Evolutionary conservation across 2,113 vertebrate species (phyloP), one percentile per base, ranked within the genome.

Genomic region (Caloenas nicobarica): DNA sequence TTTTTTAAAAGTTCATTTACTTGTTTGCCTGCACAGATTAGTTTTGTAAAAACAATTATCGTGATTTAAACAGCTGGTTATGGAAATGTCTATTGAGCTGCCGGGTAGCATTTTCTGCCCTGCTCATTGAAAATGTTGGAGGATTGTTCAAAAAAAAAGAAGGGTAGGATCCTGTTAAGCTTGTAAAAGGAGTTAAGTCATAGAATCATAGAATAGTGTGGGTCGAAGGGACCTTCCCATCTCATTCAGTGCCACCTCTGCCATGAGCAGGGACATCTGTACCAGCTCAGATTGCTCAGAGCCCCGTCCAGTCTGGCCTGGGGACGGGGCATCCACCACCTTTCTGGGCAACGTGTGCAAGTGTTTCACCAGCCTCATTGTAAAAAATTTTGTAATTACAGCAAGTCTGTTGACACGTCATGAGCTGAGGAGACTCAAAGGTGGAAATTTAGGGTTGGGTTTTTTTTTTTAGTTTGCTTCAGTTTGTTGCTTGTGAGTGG

Each of bases 381-480:
- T 46, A 46, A 46, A 46, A 46, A 19, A 46, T 19, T 46, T 46
- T 46, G 17, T 46, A 19, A 46, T 84, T 71, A 29, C 11, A 24
- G 21, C 11, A 86, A 56, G n/a, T 46, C 17, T 36, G 5, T 46
- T 42, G 57, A 8, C 38, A 80, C 16, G 13, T 79, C 13, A 16
- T 26, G 8, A 70, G 64, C 14, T 38, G 24, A 78, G 13, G 8
- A 38, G 7, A 6, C 23, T 44, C 46, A 56, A 77, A 70, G 12
- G 24, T 8, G 2, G 36, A 31, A 77, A 48, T n/a, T 7, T 0
- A 21, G 1, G 1, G 3, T 2, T 0, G 1, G 8, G 38, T 38
- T 38, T 38, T 28, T 81, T 50, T 48, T 38, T 38, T 70, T 11
- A 19, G 6, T 66, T 50, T 53, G 21, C 7, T 40, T 88, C 24